A percentile compares a stretch with the other conserved stretches of the same genome.
Conservation (phyloP, 2,888 invertebrate species). For the Diaprepes abbreviatus region DNA sequence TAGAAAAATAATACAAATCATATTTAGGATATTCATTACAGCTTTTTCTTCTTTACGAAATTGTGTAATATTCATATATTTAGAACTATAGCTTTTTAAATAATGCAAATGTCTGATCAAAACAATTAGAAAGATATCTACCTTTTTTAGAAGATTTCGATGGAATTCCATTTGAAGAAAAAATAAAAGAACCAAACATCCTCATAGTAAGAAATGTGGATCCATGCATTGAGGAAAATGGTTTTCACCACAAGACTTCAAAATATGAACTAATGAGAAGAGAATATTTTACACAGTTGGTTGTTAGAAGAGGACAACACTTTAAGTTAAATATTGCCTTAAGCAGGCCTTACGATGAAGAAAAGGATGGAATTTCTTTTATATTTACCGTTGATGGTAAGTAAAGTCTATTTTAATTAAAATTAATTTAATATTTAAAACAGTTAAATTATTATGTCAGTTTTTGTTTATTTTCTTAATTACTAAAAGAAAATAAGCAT, state of each 20-base stretch:
- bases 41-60: too few species aligned
- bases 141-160: conserved; percentile 50
- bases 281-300: conserved; percentile 72
- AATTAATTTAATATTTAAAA: too few species aligned
- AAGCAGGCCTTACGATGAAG: conserved; percentile 80
- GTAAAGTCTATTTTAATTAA: too few species aligned
- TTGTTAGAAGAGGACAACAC: conserved; percentile 86
- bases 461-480: too few species aligned
- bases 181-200: conserved; percentile 66
- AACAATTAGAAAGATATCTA: too few species aligned
- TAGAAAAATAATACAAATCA: too few species aligned
- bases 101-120: too few species aligned
- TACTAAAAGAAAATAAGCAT: too few species aligned
- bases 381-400: conserved; percentile 84
- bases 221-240: conserved; percentile 81
- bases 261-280: conserved; percentile 83
- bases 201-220: conserved; percentile 81
- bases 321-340: conserved; percentile 82
- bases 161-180: conserved; percentile 53
- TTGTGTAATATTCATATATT: too few species aligned
- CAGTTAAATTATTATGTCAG: too few species aligned
- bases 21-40: too few species aligned
- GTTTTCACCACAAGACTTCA: conserved; percentile 81
- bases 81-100: too few species aligned
- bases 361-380: conserved; percentile 84